Evolutionary conservation across 2,888 invertebrate genomes (phyloP).

Genomic region (Lasioglossum oenotherae): DNA sequence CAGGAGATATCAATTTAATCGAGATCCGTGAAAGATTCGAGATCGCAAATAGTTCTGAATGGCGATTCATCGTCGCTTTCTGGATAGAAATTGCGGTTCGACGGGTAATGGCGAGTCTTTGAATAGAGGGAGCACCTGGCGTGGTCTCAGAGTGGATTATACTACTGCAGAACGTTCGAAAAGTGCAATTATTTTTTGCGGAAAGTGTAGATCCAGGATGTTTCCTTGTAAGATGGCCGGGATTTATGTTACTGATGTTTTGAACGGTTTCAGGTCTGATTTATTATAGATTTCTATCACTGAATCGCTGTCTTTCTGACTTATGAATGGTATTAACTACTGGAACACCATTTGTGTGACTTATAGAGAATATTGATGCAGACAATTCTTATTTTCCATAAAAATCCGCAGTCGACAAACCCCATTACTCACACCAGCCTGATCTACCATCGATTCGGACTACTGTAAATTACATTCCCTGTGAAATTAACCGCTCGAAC

Average conservation of each 20-base stretch:
- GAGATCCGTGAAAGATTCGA: conserved; percentile 9
- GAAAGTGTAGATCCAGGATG: background rate
- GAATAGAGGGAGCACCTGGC: background rate
- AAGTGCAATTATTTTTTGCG: background rate
- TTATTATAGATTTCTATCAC: background rate
- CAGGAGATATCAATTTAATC: conserved; percentile 27
- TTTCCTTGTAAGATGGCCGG: background rate
- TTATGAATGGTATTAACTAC: background rate
- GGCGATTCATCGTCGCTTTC: conserved; percentile 6
- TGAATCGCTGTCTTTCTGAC: background rate
- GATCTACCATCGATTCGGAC: background rate
- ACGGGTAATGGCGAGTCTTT: background rate
- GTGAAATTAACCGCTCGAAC: background rate
- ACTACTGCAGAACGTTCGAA: background rate
- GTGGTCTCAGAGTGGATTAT: background rate
- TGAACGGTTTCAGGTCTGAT: background rate
- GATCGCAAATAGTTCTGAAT: conserved; percentile 18
- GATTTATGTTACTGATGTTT: background rate
- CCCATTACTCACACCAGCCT: background rate
- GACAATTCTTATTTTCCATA: background rate
- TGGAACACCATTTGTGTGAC: background rate
- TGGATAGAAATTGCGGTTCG: background rate
- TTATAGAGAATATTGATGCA: background rate
- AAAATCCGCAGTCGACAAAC: no score
- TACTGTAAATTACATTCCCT: background rate